Evolutionary conservation across 2,888 invertebrate species (phyloP).

Genomic region (Pterobdella sp.): DNA sequence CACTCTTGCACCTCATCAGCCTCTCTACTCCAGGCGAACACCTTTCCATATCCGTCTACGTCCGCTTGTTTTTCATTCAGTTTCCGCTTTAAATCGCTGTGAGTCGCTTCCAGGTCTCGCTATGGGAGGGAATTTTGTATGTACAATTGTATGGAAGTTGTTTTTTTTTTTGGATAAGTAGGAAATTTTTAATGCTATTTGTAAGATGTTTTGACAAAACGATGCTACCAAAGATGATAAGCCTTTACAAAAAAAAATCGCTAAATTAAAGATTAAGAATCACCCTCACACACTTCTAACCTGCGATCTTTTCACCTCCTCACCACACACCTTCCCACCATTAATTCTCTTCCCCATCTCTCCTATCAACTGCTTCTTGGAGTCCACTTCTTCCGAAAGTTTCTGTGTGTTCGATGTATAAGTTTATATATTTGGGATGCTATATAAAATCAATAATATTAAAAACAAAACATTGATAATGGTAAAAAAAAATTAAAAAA

Average conservation of each 20-base stretch:
- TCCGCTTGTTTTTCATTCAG: slow-evolving; percentile 63
- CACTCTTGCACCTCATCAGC: slow-evolving; percentile 83
- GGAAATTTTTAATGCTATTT: too few relatives aligned
- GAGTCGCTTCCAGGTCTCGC: slow-evolving; percentile 52
- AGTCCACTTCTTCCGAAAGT: too few relatives aligned
- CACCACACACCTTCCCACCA: background rate
- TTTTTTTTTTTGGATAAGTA: too few relatives aligned
- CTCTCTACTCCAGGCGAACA: slow-evolving; percentile 53
- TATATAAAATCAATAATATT: too few relatives aligned
- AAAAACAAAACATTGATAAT: too few relatives aligned
- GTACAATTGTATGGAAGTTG: too few relatives aligned
- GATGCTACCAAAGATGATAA: too few relatives aligned
- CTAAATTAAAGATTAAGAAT: too few relatives aligned
- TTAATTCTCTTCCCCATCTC: background rate
- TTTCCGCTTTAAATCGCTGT: slow-evolving; percentile 56
- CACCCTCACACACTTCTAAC: background rate
- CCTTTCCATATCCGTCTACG: slow-evolving; percentile 82
- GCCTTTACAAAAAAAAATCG: background rate
- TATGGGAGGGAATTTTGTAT: slow-evolving; percentile 8
- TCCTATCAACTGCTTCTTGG: background rate
- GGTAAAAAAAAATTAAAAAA: background rate
- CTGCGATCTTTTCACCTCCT: background rate
- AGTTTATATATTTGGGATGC: too few relatives aligned
- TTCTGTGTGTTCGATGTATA: too few relatives aligned
- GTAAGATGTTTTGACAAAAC: too few relatives aligned